Evolutionary conservation across 1,140 invertebrate genomes (phyloP).

Genomic region (Nomia melanderi): DNA sequence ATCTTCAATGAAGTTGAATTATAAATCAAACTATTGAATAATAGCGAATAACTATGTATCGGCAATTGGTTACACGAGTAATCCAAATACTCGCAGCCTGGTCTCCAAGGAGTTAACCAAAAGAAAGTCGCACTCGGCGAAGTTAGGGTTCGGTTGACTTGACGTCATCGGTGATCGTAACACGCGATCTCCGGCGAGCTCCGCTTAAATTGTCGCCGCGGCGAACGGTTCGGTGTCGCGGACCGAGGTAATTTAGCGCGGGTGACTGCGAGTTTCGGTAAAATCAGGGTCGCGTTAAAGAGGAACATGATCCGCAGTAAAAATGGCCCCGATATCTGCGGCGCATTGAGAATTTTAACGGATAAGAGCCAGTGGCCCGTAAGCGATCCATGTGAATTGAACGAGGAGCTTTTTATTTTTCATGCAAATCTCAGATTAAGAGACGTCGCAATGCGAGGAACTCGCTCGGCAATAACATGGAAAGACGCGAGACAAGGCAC

Average conservation of each 20-base stretch:
- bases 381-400: constrained; percentile 18
- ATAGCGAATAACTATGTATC: too few relatives aligned
- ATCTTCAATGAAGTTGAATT: too few relatives aligned
- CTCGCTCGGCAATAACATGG: constrained; percentile 9
- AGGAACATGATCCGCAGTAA: constrained; percentile 12
- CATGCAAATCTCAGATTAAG: constrained; percentile 45
- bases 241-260: background rate
- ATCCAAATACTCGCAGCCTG: too few relatives aligned
- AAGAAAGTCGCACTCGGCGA: too few relatives aligned
- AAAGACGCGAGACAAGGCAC: background rate
- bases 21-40: too few relatives aligned
- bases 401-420: constrained; percentile 41
- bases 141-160: too few relatives aligned
- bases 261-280: background rate
- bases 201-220: background rate
- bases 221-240: too few relatives aligned
- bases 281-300: constrained; percentile 16
- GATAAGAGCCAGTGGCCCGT: constrained; percentile 37
- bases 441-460: background rate
- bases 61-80: too few relatives aligned
- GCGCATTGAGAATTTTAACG: constrained; percentile 40
- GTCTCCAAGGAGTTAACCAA: too few relatives aligned
- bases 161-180: too few relatives aligned
- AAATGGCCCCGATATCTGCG: background rate
- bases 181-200: background rate